Evolutionary conservation across 1,140 invertebrate species (phyloP), one percentile per base, ranked within the genome.

Genomic region (Hyles euphorbiae): DNA sequence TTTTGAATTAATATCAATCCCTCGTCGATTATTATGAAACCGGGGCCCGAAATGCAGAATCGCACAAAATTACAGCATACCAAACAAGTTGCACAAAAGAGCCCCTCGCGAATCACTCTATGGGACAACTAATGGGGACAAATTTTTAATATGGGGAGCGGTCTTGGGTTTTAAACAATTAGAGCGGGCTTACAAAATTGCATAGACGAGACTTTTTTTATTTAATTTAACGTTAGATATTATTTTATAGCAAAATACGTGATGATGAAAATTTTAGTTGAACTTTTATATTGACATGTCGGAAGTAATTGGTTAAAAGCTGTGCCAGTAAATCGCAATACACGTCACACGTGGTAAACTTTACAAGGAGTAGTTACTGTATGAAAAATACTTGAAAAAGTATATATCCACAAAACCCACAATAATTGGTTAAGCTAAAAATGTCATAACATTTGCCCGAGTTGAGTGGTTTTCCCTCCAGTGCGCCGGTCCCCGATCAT

Each of bases 61-160:
- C 82, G 74, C 78, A 81, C 79, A 75, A 87, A 85, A 87, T 87
- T 87, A 87, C 80, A 75, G 81, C 80, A 86, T 79, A 76, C 75
- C 71, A 81, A 82, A 85, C 81, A 83, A 56, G 12, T 44, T 77
- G 65, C 66, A 85, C 81, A 85, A 87, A 78, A 63, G 76, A 46
- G 57, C 73, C 76, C 80, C 79, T 78, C 69, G 56, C 58, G 68
- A 70, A 74, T 67, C 71, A 61, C 74, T 70, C 73, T 64, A 72
- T 67, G 72, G 58, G 65, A 53, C 65, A 65, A 74, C 63, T 78
- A 79, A 82, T 83, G 83, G 81, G 81, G 81, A 88, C 81, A 87
- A 57, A 65, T 70, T 78, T 84, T 86, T 86, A 83, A 88, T 85
- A 84, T 84, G 67, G 84, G 80, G 84, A 76, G 76, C 68, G 70